Conservation (phyloP, 2,113 vertebrate genomes). For the Ibidorhyncha struthersii region DNA sequence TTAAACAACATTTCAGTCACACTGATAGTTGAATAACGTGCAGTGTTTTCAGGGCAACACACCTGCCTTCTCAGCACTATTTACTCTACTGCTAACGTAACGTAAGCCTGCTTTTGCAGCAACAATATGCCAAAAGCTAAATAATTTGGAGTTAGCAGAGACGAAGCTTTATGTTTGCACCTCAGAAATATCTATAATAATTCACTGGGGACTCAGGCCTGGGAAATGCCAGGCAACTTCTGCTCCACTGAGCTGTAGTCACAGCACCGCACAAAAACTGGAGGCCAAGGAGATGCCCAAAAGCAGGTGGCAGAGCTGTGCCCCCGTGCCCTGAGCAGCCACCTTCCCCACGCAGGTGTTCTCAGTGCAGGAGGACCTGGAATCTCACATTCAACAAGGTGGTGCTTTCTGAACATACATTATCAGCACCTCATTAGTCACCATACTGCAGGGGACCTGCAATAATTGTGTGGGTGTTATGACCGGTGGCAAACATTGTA, state of each 20-base stretch:
- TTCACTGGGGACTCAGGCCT: neutral
- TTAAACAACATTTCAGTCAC: conserved; percentile 48
- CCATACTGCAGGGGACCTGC: neutral
- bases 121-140: conserved; percentile 36
- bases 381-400: neutral
- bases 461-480: neutral
- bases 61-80: neutral
- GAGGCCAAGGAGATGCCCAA: neutral
- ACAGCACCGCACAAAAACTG: accelerated
- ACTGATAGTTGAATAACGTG: neutral
- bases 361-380: neutral
- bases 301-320: neutral
- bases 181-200: neutral
- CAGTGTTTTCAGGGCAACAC: neutral
- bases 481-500: neutral
- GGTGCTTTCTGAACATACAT: neutral
- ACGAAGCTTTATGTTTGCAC: conserved; percentile 25
- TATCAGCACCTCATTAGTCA: neutral
- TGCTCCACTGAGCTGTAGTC: neutral
- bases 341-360: neutral
- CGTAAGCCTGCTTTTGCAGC: conserved; percentile 29
- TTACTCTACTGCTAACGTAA: neutral
- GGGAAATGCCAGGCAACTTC: neutral
- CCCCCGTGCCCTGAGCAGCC: neutral
- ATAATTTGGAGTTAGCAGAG: conserved; percentile 44